Base-by-base conservation (phyloP, 2,888 invertebrate species). In the Myopa testacea region DNA sequence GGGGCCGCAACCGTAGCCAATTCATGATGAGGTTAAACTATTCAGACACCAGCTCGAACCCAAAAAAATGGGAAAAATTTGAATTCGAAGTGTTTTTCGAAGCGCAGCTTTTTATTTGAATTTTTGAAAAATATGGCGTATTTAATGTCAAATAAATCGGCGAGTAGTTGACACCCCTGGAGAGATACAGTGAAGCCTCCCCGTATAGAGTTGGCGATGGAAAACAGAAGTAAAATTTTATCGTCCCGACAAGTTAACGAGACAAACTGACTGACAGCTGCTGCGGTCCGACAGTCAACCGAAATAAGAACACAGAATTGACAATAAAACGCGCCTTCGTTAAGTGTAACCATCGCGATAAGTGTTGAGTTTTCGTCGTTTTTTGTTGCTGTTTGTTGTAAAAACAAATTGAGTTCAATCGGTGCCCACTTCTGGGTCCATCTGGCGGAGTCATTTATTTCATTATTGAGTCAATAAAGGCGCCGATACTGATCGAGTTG, bases 1-100 rank as follows among this genome's bases (percentile, higher is more conserved):
- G 80, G 80, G 79, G 82, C 79, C 78, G 78, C 79, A 81, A 81
- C 80, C 80, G 73, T 71, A 75, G 76, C 78, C 79, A 79, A 75
- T 75, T 68, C 68, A 75, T 75, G 75, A 75, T 75, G 75, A 75
- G 67, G 75, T 55, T 58, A 75, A 75, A 68, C 67, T 7, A 58
- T 74, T 50, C 63, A 50, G 65, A 74, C 65, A n/a, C 45, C 1
- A 45, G 10, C 6, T 45, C 45, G 10, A 45, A 45, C 6, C 45
- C 45, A 10, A 45, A 45, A 40, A 45, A 8, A 10, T 8, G 10
- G 45, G 7, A 45, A 45, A 45, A 74, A 74, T 63, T 74, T 74
- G 74, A 74, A 65, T 74, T 65, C 63, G 52, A 50, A 74, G 63
- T 45, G 63, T 50, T 73, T 73, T 73, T 73, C 63, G 50, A 14